Percentiles rank a stretch among this genome's conserved stretches.
phyloP scores from a whole-genome alignment of 2,888 invertebrate genomes.

The Nesidiocoris tenuis region DNA sequence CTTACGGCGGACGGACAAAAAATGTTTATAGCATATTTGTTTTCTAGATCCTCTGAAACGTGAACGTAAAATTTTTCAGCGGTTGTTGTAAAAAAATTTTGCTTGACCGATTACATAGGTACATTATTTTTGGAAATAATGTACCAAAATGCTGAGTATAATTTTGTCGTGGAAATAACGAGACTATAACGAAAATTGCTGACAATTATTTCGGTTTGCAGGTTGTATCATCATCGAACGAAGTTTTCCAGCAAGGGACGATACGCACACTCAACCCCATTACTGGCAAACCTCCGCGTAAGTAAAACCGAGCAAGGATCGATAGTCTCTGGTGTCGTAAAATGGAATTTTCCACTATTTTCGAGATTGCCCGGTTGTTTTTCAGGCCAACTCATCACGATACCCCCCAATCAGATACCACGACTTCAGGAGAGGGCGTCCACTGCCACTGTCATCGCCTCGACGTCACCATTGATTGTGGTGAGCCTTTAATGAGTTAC shows the following conservation, averaged over 20 bases:
- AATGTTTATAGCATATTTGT: no score
- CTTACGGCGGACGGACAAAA: no score
- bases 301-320: conserved; percentile 15
- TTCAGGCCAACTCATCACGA: conserved; percentile 46
- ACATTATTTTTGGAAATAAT: no score
- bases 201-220: conserved; percentile 8
- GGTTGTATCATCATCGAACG: conserved; percentile 40
- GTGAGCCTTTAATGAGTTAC: not conserved
- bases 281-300: conserved; percentile 45
- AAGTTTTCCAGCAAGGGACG: conserved; percentile 41
- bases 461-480: conserved; percentile 7
- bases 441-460: conserved; percentile 16
- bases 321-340: not conserved
- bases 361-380: not conserved
- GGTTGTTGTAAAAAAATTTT: no score
- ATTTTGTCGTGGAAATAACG: no score
- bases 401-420: conserved; percentile 39
- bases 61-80: no score
- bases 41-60: no score
- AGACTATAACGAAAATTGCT: no score
- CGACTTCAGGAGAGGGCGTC: conserved; percentile 26
- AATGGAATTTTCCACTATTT: not conserved
- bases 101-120: no score
- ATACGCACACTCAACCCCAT: conserved; percentile 39
- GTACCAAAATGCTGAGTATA: no score